phyloP scores from a whole-genome alignment of 1,140 invertebrate species.

The Hylaeus volcanicus region DNA sequence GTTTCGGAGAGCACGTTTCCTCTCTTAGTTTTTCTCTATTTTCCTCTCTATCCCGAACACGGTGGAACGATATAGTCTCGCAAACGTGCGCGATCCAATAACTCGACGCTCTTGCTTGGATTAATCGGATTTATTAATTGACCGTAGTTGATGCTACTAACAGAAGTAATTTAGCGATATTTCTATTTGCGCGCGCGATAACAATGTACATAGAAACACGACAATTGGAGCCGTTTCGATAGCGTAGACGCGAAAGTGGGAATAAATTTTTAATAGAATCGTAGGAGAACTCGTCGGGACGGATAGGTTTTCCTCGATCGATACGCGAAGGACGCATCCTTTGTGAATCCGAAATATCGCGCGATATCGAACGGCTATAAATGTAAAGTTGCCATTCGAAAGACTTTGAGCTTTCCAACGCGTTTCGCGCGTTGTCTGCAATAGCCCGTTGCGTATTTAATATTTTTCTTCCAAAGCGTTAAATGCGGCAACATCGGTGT shows the following conservation, averaged over 20 bases:
- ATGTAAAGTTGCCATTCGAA: background rate
- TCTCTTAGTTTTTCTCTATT: background rate
- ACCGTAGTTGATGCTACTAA: background rate
- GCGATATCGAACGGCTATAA: background rate
- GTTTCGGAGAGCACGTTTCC: background rate
- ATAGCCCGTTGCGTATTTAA: background rate
- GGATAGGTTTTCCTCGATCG: background rate
- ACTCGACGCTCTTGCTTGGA: conserved; percentile 4
- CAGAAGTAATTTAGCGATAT: background rate
- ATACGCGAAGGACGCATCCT: conserved; percentile 3
- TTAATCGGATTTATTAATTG: background rate
- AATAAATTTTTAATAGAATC: conserved; percentile 2
- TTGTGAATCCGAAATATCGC: background rate
- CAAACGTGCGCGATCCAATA: conserved; percentile 16
- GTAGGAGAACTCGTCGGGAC: background rate
- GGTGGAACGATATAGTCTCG: background rate
- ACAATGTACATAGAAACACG: too few relatives aligned
- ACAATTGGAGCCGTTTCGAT: too few relatives aligned
- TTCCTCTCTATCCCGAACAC: background rate
- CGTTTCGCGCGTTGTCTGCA: too few relatives aligned
- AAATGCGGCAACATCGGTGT: background rate
- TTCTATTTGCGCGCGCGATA: background rate
- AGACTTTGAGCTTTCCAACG: background rate
- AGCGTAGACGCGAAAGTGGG: background rate
- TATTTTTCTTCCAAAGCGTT: background rate